Evolutionary conservation across 2,113 vertebrate genomes (phyloP).

Genomic region (Menura novaehollandiae): DNA sequence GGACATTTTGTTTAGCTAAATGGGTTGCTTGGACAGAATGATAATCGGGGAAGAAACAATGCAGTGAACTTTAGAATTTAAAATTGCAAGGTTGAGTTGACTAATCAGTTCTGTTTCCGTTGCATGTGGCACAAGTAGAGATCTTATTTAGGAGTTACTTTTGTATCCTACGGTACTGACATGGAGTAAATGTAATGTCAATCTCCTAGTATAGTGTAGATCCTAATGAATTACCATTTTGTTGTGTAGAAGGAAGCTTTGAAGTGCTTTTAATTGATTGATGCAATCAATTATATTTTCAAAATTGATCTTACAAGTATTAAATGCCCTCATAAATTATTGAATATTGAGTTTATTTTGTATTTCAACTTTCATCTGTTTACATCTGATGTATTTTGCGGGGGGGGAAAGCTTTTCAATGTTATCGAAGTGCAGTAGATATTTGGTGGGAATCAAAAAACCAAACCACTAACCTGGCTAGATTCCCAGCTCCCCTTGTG

Average conservation of each 20-base stretch:
- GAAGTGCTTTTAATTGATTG: not conserved
- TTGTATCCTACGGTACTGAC: not conserved
- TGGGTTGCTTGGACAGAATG: not conserved
- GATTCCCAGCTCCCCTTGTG: not conserved
- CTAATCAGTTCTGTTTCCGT: not conserved
- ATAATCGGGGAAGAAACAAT: not conserved
- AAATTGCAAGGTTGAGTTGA: not conserved
- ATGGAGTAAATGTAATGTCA: not conserved
- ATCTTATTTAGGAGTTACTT: not conserved
- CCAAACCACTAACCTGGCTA: not conserved
- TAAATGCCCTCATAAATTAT: not conserved
- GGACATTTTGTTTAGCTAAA: not conserved
- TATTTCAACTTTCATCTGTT: not conserved
- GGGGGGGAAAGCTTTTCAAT: not conserved
- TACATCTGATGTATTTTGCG: not conserved
- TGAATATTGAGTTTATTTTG: not conserved
- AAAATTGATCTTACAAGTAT: not conserved
- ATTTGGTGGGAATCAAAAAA: not conserved
- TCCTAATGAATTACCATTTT: not conserved
- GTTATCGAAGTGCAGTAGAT: not conserved
- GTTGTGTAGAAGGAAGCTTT: not conserved
- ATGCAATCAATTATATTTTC: not conserved
- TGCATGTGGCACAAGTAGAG: not conserved
- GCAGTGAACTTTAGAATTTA: not conserved
- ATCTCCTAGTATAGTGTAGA: not conserved